A percentile compares a stretch with the other conserved stretches of the same genome.
These are phyloP conservation scores for Phaethornis superciliosus DNA, from an alignment of 2,113 vertebrate species.

Conservation along the genomic window DNA sequence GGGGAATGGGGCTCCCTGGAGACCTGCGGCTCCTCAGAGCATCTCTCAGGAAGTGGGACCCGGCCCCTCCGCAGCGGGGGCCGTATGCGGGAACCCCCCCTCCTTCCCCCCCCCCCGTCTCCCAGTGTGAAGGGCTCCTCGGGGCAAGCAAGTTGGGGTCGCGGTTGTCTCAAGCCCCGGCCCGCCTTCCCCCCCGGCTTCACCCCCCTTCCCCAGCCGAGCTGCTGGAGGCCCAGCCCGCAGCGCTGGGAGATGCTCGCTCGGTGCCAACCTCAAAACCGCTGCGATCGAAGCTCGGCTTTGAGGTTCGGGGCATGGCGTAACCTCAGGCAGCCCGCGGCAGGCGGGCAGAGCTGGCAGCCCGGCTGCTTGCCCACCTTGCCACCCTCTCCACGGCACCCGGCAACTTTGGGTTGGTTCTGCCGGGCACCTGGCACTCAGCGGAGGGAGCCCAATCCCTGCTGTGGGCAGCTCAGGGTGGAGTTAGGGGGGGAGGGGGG, in stretches of 20 bases:
- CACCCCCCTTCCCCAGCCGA: background rate
- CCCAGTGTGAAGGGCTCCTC: background rate
- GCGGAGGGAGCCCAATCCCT: background rate
- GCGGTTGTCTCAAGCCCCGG: rapidly evolving
- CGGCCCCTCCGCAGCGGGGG: background rate
- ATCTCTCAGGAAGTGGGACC: background rate
- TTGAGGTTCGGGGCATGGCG: conserved; percentile 16
- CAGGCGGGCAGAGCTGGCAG: background rate
- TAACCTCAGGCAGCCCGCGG: conserved; percentile 6
- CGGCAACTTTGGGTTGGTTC: background rate
- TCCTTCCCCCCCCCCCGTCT: too few relatives aligned
- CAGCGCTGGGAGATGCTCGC: background rate
- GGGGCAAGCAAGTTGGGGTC: background rate
- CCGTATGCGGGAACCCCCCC: background rate
- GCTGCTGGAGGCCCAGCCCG: background rate
- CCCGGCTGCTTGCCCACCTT: background rate
- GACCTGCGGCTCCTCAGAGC: background rate
- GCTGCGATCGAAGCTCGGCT: conserved; percentile 9
- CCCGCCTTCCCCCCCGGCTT: too few relatives aligned
- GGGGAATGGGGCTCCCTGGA: background rate
- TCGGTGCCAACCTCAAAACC: conserved; percentile 36
- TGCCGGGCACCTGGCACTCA: background rate
- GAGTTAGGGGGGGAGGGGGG: background rate
- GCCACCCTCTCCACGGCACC: rapidly evolving
- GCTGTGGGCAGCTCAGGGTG: background rate